Percentiles rank a stretch among this genome's conserved stretches.
Evolutionary conservation across 30 jellyfish, hydroid and myxozoan genomes (phyloP).

Genomic region (Pelagia noctiluca): DNA sequence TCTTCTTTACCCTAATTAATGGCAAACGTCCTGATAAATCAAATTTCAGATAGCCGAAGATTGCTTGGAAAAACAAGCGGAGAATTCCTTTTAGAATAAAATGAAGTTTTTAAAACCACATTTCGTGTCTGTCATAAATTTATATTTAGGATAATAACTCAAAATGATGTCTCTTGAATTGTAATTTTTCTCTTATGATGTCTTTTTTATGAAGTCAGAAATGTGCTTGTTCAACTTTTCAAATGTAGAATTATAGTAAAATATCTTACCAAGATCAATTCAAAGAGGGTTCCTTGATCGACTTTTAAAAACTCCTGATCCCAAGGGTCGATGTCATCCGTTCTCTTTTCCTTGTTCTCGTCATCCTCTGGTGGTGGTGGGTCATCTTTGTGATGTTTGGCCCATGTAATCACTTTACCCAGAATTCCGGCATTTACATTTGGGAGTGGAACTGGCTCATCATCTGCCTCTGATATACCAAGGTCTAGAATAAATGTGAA

Average conservation of each 20-base stretch:
- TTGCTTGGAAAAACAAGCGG: too few relatives aligned
- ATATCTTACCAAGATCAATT: conserved; percentile 79
- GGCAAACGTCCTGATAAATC: too few relatives aligned
- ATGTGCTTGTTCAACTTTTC: too few relatives aligned
- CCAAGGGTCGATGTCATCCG: conserved; percentile 98
- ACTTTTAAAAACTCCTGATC: conserved; percentile 98
- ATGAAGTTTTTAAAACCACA: too few relatives aligned
- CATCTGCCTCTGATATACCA: conserved; percentile 91
- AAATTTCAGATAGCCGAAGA: too few relatives aligned
- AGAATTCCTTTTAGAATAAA: too few relatives aligned
- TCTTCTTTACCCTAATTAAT: too few relatives aligned
- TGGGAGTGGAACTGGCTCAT: conserved; percentile 96
- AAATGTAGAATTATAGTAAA: neutral
- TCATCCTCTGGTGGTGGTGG: conserved; percentile 98
- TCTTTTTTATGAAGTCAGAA: too few relatives aligned
- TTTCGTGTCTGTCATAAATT: too few relatives aligned
- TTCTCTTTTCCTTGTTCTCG: conserved; percentile 85
- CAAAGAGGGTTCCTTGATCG: conserved; percentile 97
- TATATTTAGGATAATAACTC: too few relatives aligned
- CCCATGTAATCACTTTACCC: conserved; percentile 92
- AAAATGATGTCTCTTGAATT: too few relatives aligned
- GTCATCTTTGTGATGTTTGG: conserved; percentile 97
- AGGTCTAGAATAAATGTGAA: conserved; percentile 39
- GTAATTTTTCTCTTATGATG: too few relatives aligned
- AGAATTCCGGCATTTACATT: conserved; percentile 94